Percentiles rank a stretch among this genome's conserved stretches.
These are phyloP conservation scores for Myathropa florea DNA, from an alignment of 2,888 invertebrate species.

Conservation along the genomic window DNA sequence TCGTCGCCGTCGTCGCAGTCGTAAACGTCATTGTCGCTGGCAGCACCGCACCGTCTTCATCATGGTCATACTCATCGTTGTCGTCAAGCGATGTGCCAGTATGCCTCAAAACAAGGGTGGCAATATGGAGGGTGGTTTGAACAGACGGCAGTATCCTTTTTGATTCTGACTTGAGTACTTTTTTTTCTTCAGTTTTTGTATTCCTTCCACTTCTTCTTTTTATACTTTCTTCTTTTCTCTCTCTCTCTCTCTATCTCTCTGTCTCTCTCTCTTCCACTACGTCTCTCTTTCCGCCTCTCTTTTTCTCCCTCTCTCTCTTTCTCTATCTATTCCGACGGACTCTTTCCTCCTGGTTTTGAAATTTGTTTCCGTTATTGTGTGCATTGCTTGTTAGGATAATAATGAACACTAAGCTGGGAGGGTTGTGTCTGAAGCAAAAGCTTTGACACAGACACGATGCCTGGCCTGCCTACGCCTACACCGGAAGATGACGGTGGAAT, in stretches of 20 bases:
- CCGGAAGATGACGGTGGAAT: conserved; percentile 58
- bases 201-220: not conserved
- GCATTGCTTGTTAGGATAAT: conserved; percentile 70
- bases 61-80: not conserved
- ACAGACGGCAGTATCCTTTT: conserved; percentile 64
- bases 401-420: conserved; percentile 62
- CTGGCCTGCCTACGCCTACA: conserved; percentile 58
- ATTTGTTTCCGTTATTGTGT: conserved; percentile 68
- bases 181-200: conserved; percentile 9
- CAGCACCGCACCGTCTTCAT: too few species aligned
- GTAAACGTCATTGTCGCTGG: not conserved
- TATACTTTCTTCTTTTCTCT: conserved; percentile 14
- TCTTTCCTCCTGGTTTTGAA: conserved; percentile 62
- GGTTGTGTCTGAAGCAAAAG: conserved; percentile 50
- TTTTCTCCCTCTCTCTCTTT: not conserved
- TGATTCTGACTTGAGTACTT: conserved; percentile 51
- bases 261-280: too few species aligned
- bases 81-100: conserved; percentile 21
- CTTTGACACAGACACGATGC: conserved; percentile 47
- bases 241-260: not conserved
- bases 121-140: conserved; percentile 37
- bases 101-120: conserved; percentile 26
- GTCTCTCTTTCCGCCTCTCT: not conserved
- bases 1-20: conserved; percentile 11
- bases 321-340: conserved; percentile 9